These are phyloP conservation scores for Austrofundulus limnaeus DNA, from an alignment of 2,113 vertebrate species.

Conservation along the genomic window DNA sequence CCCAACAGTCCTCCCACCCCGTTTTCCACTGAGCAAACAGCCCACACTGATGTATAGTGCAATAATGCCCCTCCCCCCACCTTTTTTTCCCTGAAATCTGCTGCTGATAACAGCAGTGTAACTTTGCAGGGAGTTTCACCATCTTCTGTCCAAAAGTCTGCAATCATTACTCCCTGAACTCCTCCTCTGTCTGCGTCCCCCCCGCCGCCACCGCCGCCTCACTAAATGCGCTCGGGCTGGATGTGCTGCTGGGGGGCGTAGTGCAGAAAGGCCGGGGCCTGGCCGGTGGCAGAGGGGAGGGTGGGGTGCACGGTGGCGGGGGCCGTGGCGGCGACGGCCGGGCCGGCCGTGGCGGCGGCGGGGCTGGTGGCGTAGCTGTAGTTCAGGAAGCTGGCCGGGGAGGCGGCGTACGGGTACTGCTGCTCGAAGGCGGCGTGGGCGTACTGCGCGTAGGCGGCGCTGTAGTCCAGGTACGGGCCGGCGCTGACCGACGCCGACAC, in stretches of 20 bases:
- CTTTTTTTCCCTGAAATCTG: slow-evolving; percentile 45
- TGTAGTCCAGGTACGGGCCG: slow-evolving; percentile 91
- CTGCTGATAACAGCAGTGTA: slow-evolving; percentile 31
- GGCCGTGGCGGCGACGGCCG: slow-evolving; percentile 61
- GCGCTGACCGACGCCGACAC: slow-evolving; percentile 83
- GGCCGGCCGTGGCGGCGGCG: slow-evolving; percentile 65
- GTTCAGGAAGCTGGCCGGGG: slow-evolving; percentile 84
- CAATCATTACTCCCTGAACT: not conserved
- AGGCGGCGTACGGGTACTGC: slow-evolving; percentile 91
- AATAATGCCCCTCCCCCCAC: slow-evolving; percentile 52
- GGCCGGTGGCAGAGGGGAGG: slow-evolving; percentile 65
- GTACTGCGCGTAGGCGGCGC: slow-evolving; percentile 87
- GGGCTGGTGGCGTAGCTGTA: slow-evolving; percentile 86
- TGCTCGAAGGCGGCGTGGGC: slow-evolving; percentile 90
- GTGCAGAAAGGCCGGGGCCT: slow-evolving; percentile 83
- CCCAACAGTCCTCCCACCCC: slow-evolving; percentile 42
- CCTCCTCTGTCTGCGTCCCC: not conserved
- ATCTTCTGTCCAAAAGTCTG: slow-evolving; percentile 35
- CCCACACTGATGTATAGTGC: slow-evolving; percentile 73
- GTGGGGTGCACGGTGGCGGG: slow-evolving; percentile 77
- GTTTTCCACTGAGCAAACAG: slow-evolving; percentile 40
- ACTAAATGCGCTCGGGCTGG: slow-evolving; percentile 93
- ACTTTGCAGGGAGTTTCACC: slow-evolving; percentile 20
- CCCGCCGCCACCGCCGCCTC: slow-evolving; percentile 34
- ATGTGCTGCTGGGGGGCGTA: slow-evolving; percentile 89